Evolutionary conservation across 2,888 invertebrate species (phyloP).

Genomic region (Imbricaverruca yamaguchii): DNA sequence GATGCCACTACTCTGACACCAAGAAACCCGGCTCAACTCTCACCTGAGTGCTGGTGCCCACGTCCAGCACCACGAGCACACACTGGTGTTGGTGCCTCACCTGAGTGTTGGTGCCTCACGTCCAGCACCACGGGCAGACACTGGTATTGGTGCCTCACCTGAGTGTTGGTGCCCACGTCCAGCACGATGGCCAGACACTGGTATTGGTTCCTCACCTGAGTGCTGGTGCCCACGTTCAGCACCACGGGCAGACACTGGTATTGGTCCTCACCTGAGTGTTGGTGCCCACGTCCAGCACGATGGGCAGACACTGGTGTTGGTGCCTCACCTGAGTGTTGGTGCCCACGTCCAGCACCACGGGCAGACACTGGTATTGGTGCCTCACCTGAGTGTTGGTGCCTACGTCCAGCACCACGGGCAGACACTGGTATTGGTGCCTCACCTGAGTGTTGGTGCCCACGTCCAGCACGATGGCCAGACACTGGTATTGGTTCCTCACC

Average conservation of each 20-base stretch:
- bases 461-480: slow-evolving; percentile 87
- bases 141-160: too few species aligned
- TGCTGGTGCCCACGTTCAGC: slow-evolving; percentile 90
- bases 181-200: too few species aligned
- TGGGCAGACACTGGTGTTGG: too few species aligned
- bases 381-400: too few species aligned
- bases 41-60: slow-evolving; percentile 80
- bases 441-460: slow-evolving; percentile 85
- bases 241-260: slow-evolving; percentile 90
- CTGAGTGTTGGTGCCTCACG: slow-evolving; percentile 86
- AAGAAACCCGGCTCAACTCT: too few species aligned
- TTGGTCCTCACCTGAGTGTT: too few species aligned
- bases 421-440: too few species aligned
- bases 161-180: too few species aligned
- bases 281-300: too few species aligned
- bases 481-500: too few species aligned
- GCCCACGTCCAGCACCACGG: slow-evolving; percentile 88
- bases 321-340: slow-evolving; percentile 72
- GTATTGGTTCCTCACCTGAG: slow-evolving; percentile 51
- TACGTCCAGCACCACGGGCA: too few species aligned
- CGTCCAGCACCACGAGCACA: slow-evolving; percentile 88
- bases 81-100: slow-evolving; percentile 72
- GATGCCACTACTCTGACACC: too few species aligned
- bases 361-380: slow-evolving; percentile 90
- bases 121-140: slow-evolving; percentile 91